Conservation (phyloP, 2,888 invertebrate genomes). For the Agrilus mali region DNA sequence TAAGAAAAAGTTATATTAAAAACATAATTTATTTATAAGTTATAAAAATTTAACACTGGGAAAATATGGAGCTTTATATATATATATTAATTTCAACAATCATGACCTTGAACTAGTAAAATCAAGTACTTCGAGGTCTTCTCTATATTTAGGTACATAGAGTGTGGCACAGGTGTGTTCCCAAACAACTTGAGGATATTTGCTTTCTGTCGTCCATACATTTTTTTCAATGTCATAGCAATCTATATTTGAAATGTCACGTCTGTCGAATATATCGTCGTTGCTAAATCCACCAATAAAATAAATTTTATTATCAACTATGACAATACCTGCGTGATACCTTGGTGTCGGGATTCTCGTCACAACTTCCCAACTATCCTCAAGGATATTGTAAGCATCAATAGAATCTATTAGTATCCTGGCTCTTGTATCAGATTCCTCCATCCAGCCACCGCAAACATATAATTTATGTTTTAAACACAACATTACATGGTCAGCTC, state of each 20-base stretch:
- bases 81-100: too few relatives aligned
- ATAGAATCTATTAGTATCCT: conserved; percentile 47
- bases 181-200: conserved; percentile 57
- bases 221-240: conserved; percentile 49
- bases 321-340: conserved; percentile 54
- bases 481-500: conserved; percentile 54
- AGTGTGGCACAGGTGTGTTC: conserved; percentile 55
- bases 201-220: conserved; percentile 48
- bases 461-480: conserved; percentile 43
- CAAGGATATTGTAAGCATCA: conserved; percentile 47
- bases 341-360: conserved; percentile 52
- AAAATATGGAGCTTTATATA: too few relatives aligned
- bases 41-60: too few relatives aligned
- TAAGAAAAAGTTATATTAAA: too few relatives aligned
- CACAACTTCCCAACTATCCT: conserved; percentile 46
- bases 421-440: conserved; percentile 37
- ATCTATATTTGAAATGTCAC: conserved; percentile 50
- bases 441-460: conserved; percentile 55
- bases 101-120: too few relatives aligned
- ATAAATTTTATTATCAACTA: conserved; percentile 47
- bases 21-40: too few relatives aligned
- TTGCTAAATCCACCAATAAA: conserved; percentile 58
- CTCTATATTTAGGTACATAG: conserved; percentile 48
- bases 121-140: conserved; percentile 35
- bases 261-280: conserved; percentile 50